Base-by-base conservation (phyloP, 37 sponge, comb jelly and placozoan genomes). In the Eunapius fragilis region DNA sequence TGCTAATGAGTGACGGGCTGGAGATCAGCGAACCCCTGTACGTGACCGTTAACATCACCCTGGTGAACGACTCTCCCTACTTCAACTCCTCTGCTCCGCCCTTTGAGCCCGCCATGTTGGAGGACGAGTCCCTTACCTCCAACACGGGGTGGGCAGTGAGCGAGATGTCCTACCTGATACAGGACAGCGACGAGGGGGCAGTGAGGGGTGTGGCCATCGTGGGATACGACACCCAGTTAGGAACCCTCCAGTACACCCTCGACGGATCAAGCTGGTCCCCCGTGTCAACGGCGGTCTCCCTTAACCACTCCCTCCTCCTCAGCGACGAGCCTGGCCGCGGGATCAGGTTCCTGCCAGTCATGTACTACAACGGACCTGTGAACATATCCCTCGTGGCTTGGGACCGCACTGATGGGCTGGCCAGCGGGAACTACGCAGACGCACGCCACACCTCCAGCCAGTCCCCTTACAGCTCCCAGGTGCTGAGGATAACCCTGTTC, bases 31-130 rank as follows among this genome's bases (percentile, higher is more conserved):
- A 74, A 7, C 86, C 91, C 5, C 88, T 86, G n/a, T 79, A 82
- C 76, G 49, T 80, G 12, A 38, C 25, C 24, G 82, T 97, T 6
- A 48, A 78, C 36, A 88, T 97, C 25, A 83, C 81, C 45, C 93
- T 95, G n/a, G 85, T 97, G 19, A 97, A 97, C 75, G 97, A 97
- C 68, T 94, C 97, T 1, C 97, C 97, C 25, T 87, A 50, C 73
- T 92, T 97, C 33, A 74, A 90, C 31, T 5, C 36, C 0, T 37
- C 73, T 67, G 81, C 76, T 10, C 38, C 81, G 0, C 81, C 88
- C 26, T 85, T 91, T 37, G 31, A 49, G n/a, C 86, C 86, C n/a
- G 27, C 69, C 7, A 90, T 94, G 22, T 13, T 67, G 9, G 97
- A 97, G 80, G 97, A 97, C 68, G 47, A 79, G 3, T 41, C 70